A percentile compares a stretch with the other conserved stretches of the same genome.
These are phyloP conservation scores for Odocoileus virginianus DNA, from an alignment of 2,113 vertebrate genomes.

Conservation along the genomic window DNA sequence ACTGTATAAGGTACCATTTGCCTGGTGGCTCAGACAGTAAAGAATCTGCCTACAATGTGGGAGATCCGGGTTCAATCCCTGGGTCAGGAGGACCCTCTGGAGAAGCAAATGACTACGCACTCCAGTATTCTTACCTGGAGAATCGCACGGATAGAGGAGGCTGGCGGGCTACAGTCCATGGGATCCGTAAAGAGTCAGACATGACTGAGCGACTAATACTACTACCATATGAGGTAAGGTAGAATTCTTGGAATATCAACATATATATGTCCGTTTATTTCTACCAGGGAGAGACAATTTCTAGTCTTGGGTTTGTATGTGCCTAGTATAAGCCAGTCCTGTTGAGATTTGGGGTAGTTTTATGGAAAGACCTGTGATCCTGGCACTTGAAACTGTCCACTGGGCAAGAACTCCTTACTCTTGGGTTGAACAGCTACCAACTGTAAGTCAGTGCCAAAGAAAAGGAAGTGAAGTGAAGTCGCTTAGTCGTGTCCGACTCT, in stretches of 20 bases:
- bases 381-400: neutral
- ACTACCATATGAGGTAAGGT: neutral
- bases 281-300: neutral
- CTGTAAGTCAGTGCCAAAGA: neutral
- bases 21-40: neutral
- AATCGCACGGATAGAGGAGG: neutral
- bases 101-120: neutral
- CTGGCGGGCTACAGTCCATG: neutral
- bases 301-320: neutral
- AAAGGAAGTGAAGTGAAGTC: no score
- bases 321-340: neutral
- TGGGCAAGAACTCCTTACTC: neutral
- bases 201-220: neutral
- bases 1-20: neutral
- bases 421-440: neutral
- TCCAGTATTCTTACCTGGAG: neutral
- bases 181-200: neutral
- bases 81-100: neutral
- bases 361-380: neutral
- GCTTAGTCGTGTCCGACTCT: no score
- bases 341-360: neutral
- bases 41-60: neutral
- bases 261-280: neutral
- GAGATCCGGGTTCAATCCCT: neutral
- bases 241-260: neutral